Evolutionary conservation across 2,888 invertebrate genomes (phyloP).

Genomic region (Neoaliturus tenellus): DNA sequence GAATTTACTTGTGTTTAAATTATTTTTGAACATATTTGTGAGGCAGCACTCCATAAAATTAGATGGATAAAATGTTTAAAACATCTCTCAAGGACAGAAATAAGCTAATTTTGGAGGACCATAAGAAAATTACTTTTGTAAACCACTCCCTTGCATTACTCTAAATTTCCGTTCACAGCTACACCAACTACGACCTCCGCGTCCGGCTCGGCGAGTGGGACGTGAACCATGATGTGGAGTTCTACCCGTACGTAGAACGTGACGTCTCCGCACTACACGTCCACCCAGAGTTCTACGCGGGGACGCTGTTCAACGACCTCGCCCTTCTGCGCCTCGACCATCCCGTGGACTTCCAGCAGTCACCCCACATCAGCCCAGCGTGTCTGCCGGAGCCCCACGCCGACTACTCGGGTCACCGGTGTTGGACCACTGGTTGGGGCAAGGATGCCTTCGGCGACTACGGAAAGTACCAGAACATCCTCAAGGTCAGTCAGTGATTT

Average conservation of each 20-base stretch:
- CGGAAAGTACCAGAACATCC: constrained; percentile 94
- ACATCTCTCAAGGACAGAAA: no score
- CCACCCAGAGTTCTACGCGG: constrained; percentile 96
- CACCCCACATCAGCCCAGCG: constrained; percentile 93
- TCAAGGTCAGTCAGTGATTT: constrained; percentile 77
- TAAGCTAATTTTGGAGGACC: no score
- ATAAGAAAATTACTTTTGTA: no score
- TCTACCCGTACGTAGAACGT: constrained; percentile 94
- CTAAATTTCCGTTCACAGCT: no score
- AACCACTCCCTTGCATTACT: no score
- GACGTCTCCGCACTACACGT: constrained; percentile 78
- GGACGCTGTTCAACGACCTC: constrained; percentile 95
- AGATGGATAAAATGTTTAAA: no score
- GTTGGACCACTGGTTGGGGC: constrained; percentile 99
- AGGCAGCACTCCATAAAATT: no score
- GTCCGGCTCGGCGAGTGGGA: constrained; percentile 96
- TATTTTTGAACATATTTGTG: no score
- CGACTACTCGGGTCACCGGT: constrained; percentile 86
- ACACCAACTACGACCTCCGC: constrained; percentile 88
- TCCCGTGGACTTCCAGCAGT: constrained; percentile 88
- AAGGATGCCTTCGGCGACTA: constrained; percentile 96
- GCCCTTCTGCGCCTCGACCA: constrained; percentile 91
- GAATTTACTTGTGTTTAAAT: no score
- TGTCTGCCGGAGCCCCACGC: constrained; percentile 91
- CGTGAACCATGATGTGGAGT: constrained; percentile 95